Evolutionary conservation across 2,113 vertebrate species (phyloP), one percentile per base, ranked within the genome.

Genomic region (Herpetotheres cachinnans): DNA sequence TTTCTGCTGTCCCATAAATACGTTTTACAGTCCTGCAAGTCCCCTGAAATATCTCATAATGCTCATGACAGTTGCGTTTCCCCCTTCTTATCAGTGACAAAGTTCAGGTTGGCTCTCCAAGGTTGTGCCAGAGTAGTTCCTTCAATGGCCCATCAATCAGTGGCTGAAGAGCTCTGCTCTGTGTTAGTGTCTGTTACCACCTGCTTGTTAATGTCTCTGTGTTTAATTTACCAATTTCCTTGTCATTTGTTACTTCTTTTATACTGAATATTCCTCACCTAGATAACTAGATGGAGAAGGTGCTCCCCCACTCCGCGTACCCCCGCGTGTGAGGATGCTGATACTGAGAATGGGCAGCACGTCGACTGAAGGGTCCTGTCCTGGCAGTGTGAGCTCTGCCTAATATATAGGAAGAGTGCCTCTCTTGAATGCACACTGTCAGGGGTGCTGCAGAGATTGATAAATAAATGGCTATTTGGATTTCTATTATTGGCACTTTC

Each of bases 321-420:
- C 6, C n/a, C 29, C 30, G 9, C 1, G 0, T 12, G 7, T 71
- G 34, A 62, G 47, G 29, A 24, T 58, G n/a, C 0, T 5, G 44
- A 56, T 62, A 19, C 30, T 17, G 36, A 59, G 34, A 76, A 49
- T 49, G 69, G 27, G 17, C 22, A 27, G 26, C 13, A 1, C 65
- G 18, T 80, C 62, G 55, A 14, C 72, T 77, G 72, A 84, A 70
- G 36, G 40, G 12, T 44, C 17, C 65, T 92, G 25, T 62, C n/a
- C 38, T 92, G 52, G 32, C 38, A 85, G 19, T 12, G 21, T 27
- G 50, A 80, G 36, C 14, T 66, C 26, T 79, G 0, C 27, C 27
- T 79, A 17, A 32, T 47, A n/a, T 22, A 5, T 3, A 70, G 54
- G 11, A 56, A 89, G 21, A 69, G n/a, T 30, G 29, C 7, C 26